Evolutionary conservation across 2,113 vertebrate genomes (phyloP).

Genomic region (Zapus hudsonius): DNA sequence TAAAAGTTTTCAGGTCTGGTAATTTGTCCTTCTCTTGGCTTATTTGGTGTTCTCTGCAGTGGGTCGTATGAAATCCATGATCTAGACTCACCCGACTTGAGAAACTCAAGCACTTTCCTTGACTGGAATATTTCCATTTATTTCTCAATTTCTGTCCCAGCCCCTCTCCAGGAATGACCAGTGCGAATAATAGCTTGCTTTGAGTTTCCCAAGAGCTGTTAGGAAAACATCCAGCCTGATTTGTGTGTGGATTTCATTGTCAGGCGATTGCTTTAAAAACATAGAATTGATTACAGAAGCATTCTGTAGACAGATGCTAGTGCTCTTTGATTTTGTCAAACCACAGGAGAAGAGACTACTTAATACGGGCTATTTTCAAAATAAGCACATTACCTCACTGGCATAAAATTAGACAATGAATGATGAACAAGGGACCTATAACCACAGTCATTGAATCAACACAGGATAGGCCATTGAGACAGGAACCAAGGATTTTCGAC

Average conservation of each 20-base stretch:
- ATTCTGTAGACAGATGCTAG: slow-evolving; percentile 20
- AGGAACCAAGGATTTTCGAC: too few relatives aligned
- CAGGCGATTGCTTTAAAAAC: slow-evolving; percentile 61
- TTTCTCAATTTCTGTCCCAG: background rate
- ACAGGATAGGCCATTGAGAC: too few relatives aligned
- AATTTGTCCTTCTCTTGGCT: background rate
- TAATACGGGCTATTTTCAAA: slow-evolving; percentile 50
- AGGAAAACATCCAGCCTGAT: slow-evolving; percentile 36
- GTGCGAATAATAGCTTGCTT: background rate
- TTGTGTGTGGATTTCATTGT: slow-evolving; percentile 46
- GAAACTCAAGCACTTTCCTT: background rate
- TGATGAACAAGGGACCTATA: too few relatives aligned
- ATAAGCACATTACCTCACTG: slow-evolving; percentile 49
- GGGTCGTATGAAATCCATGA: background rate
- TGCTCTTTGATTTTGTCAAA: slow-evolving; percentile 45
- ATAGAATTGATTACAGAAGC: slow-evolving; percentile 18
- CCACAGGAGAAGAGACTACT: slow-evolving; percentile 47
- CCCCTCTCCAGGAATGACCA: background rate
- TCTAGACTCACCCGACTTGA: background rate
- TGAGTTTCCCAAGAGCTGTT: slow-evolving; percentile 52
- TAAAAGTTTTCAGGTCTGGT: background rate
- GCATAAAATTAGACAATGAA: slow-evolving; percentile 38
- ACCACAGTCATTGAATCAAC: too few relatives aligned
- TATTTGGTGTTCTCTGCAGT: background rate
- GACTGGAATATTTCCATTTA: background rate